phyloP scores from a whole-genome alignment of 2,888 invertebrate species.

The Allophyes oxyacanthae region DNA sequence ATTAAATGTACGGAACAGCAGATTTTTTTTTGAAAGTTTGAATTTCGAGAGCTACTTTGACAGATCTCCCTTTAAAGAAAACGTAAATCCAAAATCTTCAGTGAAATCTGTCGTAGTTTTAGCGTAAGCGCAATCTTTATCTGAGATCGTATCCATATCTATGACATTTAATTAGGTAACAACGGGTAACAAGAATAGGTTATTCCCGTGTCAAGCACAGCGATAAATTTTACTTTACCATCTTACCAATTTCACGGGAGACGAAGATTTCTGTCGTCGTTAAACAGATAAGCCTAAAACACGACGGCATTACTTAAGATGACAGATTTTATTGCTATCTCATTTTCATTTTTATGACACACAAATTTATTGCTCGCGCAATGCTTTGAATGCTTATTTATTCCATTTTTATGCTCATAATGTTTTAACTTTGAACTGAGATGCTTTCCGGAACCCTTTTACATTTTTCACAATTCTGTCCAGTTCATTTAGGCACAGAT shows the following conservation, averaged over 20 bases:
- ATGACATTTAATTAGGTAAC: slow-evolving; percentile 42
- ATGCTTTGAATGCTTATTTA: slow-evolving; percentile 65
- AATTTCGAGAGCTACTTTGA: too few species aligned
- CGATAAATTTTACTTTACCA: slow-evolving; percentile 60
- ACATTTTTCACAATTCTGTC: too few species aligned
- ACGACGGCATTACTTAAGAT: slow-evolving; percentile 75
- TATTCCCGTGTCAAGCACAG: slow-evolving; percentile 30
- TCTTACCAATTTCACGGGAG: slow-evolving; percentile 66
- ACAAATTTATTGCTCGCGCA: slow-evolving; percentile 71
- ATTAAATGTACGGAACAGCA: too few species aligned
- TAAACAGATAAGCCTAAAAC: slow-evolving; percentile 77
- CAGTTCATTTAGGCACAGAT: too few species aligned
- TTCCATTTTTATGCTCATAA: slow-evolving; percentile 60
- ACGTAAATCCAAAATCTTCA: too few species aligned
- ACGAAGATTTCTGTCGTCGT: slow-evolving; percentile 69
- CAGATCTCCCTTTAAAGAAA: too few species aligned
- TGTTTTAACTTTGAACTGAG: slow-evolving; percentile 53
- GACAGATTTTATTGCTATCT: slow-evolving; percentile 80
- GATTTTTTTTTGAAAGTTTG: too few species aligned
- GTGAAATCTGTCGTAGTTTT: too few species aligned
- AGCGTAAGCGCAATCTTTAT: too few species aligned
- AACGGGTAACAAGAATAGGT: slow-evolving; percentile 42
- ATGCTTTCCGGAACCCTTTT: neutral
- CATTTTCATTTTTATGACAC: slow-evolving; percentile 79
- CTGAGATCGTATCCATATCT: too few species aligned